Evolutionary conservation across 2,113 vertebrate species (phyloP).

Genomic region (Urocitellus parryii): DNA sequence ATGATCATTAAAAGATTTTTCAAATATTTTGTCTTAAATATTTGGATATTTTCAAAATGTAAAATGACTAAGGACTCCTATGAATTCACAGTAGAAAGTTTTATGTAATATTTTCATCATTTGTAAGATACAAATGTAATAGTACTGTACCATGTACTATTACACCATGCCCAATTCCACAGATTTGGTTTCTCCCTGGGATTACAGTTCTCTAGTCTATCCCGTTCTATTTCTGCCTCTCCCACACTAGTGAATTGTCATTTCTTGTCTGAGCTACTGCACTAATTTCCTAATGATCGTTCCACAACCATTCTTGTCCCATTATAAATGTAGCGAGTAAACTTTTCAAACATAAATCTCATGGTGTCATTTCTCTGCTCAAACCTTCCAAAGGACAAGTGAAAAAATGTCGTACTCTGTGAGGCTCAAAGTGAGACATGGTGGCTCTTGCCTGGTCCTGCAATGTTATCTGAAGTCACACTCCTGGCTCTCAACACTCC

Average conservation of each 20-base stretch:
- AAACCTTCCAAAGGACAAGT: constrained; percentile 18
- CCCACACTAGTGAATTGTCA: not conserved
- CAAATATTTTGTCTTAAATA: constrained; percentile 48
- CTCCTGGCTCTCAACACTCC: not conserved
- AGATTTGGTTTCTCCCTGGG: not conserved
- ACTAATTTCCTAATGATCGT: constrained; percentile 47
- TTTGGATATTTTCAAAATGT: constrained; percentile 30
- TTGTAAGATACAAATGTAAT: not conserved
- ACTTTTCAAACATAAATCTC: constrained; percentile 39
- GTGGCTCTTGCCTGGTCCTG: not conserved
- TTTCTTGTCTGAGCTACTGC: constrained; percentile 7
- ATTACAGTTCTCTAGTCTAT: constrained; percentile 24
- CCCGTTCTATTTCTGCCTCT: not conserved
- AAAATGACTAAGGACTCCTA: not conserved
- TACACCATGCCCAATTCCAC: not conserved
- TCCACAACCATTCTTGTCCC: not conserved
- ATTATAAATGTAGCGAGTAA: not conserved
- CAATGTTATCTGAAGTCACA: not conserved
- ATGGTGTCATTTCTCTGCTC: constrained; percentile 47
- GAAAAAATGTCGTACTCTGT: not conserved
- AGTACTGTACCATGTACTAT: constrained; percentile 18
- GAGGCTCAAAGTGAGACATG: constrained; percentile 2
- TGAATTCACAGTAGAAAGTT: constrained; percentile 52
- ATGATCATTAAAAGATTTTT: constrained; percentile 42
- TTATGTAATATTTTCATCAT: not conserved